Conservation (phyloP, 2,888 invertebrate species). For the Tyria jacobaeae region DNA sequence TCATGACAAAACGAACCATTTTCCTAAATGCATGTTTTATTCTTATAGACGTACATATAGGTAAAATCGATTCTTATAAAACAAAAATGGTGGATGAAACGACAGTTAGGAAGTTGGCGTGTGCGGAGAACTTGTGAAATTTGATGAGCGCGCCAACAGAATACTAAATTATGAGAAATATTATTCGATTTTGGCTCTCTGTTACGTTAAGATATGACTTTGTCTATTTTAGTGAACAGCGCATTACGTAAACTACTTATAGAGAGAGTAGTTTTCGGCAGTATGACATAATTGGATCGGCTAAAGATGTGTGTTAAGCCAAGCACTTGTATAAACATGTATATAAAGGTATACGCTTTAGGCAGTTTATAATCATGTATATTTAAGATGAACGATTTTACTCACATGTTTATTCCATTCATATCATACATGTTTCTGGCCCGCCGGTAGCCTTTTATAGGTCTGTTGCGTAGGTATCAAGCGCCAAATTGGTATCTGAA, state of each 20-base stretch:
- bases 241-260: not conserved
- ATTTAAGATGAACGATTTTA: too few species aligned
- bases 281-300: not conserved
- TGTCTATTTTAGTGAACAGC: not conserved
- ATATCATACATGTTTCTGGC: too few species aligned
- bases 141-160: constrained; percentile 33
- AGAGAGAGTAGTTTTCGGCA: not conserved
- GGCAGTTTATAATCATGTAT: too few species aligned
- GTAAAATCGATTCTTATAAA: too few species aligned
- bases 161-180: constrained; percentile 37
- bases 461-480: too few species aligned
- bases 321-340: too few species aligned
- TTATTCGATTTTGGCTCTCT: constrained; percentile 15
- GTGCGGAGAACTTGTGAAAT: constrained; percentile 38
- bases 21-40: not conserved
- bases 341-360: too few species aligned
- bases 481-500: too few species aligned
- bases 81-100: constrained; percentile 23
- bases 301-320: not conserved
- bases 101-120: constrained; percentile 21
- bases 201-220: constrained; percentile 6
- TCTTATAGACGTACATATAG: too few species aligned
- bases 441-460: too few species aligned
- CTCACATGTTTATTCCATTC: too few species aligned
- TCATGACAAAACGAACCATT: too few species aligned